Evolutionary conservation across 2,113 vertebrate species (phyloP).

Genomic region (Lagopus muta): DNA sequence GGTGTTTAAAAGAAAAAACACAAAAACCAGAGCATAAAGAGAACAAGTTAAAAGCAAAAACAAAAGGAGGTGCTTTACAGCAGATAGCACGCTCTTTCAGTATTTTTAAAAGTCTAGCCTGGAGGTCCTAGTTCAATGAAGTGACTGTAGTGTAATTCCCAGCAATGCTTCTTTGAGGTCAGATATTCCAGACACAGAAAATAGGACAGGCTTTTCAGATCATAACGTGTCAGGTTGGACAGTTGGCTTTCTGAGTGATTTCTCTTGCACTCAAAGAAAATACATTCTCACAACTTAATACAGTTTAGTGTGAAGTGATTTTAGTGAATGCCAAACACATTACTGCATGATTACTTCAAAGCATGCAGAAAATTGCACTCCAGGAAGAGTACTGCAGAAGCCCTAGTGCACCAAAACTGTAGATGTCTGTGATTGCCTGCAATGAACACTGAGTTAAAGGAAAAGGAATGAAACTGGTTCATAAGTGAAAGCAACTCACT

Average conservation of each 20-base stretch:
- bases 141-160: background rate
- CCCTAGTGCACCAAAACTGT: background rate
- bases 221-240: background rate
- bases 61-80: background rate
- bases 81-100: background rate
- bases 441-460: background rate
- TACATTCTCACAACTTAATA: background rate
- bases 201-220: slow-evolving; percentile 2
- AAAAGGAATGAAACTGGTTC: background rate
- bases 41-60: background rate
- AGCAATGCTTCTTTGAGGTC: background rate
- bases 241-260: background rate
- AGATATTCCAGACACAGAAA: slow-evolving; percentile 13
- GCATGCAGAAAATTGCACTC: background rate
- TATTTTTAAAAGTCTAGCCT: background rate
- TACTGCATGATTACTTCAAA: background rate
- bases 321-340: background rate
- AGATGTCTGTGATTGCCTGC: background rate
- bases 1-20: too few relatives aligned
- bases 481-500: background rate
- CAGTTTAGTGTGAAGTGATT: background rate
- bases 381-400: background rate
- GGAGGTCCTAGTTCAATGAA: background rate
- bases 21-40: background rate
- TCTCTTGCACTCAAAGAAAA: background rate